These are phyloP conservation scores for Acanthochromis polyacanthus DNA, from an alignment of 2,113 vertebrate species.

Conservation along the genomic window DNA sequence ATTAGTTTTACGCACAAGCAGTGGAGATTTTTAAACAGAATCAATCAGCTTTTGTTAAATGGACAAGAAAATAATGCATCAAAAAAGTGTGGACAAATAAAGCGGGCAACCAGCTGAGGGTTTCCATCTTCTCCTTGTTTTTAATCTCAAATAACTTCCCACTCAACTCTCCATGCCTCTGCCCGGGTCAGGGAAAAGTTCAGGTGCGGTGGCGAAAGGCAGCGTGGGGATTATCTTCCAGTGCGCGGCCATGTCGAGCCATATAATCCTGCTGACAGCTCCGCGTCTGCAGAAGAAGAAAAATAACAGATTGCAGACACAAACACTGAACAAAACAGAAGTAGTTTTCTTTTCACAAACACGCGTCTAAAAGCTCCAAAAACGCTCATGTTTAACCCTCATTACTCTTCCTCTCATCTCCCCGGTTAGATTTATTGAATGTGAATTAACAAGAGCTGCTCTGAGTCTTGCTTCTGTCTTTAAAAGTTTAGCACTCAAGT, in stretches of 20 bases:
- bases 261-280: slow-evolving; percentile 32
- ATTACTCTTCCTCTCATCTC: slow-evolving; percentile 25
- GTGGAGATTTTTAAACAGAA: slow-evolving; percentile 31
- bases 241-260: slow-evolving; percentile 36
- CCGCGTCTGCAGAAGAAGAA: slow-evolving; percentile 36
- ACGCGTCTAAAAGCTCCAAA: slow-evolving; percentile 14
- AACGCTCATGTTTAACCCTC: slow-evolving; percentile 6
- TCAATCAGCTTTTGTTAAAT: slow-evolving; percentile 22
- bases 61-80: slow-evolving; percentile 4
- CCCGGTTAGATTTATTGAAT: slow-evolving; percentile 14
- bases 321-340: not conserved
- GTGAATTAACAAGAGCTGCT: slow-evolving; percentile 50
- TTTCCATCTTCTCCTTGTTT: slow-evolving; percentile 50
- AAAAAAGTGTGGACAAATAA: slow-evolving; percentile 2
- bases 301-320: not conserved
- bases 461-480: slow-evolving; percentile 59
- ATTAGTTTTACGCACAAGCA: slow-evolving; percentile 38
- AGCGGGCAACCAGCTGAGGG: slow-evolving; percentile 19
- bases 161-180: slow-evolving; percentile 40
- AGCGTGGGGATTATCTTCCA: slow-evolving; percentile 43
- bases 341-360: not conserved
- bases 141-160: slow-evolving; percentile 45
- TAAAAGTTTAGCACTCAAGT: slow-evolving; percentile 78
- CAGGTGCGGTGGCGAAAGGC: slow-evolving; percentile 73
- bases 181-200: slow-evolving; percentile 75